Percentiles rank a stretch among this genome's conserved stretches.
Conservation (phyloP, 2,797 vertebrate species). For the Vipera latastei region DNA sequence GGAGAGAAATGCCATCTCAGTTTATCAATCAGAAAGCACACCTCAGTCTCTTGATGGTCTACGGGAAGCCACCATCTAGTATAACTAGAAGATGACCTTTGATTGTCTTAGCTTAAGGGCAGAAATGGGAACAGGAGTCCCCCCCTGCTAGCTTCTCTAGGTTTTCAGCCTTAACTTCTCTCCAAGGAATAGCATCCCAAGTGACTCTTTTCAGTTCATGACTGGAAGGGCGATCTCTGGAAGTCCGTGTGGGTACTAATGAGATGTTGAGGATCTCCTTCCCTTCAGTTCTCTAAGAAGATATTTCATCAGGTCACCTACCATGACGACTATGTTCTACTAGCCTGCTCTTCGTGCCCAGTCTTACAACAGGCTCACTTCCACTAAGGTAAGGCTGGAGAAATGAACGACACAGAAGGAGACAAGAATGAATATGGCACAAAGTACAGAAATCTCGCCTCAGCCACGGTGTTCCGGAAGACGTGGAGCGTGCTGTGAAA, state of each 20-base stretch:
- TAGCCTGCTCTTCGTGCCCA: neutral
- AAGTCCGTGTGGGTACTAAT: neutral
- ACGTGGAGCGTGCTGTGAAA: constrained; percentile 56
- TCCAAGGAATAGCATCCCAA: neutral
- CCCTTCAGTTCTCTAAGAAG: neutral
- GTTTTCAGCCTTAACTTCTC: neutral
- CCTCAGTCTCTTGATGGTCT: neutral
- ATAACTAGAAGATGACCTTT: neutral
- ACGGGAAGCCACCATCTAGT: neutral
- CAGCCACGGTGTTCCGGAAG: constrained; percentile 13
- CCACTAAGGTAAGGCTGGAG: neutral
- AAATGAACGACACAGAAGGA: neutral
- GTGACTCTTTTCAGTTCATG: neutral
- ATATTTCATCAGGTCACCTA: neutral
- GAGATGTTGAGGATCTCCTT: neutral
- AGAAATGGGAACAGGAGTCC: neutral
- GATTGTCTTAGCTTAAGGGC: neutral
- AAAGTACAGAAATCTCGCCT: constrained; percentile 27
- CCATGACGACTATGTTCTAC: neutral
- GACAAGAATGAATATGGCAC: neutral
- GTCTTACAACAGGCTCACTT: neutral
- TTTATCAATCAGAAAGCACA: neutral
- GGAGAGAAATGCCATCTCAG: neutral
- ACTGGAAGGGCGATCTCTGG: neutral
- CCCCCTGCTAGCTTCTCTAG: neutral